phyloP scores from a whole-genome alignment of 1,140 invertebrate species.

The Bombus affinis region DNA sequence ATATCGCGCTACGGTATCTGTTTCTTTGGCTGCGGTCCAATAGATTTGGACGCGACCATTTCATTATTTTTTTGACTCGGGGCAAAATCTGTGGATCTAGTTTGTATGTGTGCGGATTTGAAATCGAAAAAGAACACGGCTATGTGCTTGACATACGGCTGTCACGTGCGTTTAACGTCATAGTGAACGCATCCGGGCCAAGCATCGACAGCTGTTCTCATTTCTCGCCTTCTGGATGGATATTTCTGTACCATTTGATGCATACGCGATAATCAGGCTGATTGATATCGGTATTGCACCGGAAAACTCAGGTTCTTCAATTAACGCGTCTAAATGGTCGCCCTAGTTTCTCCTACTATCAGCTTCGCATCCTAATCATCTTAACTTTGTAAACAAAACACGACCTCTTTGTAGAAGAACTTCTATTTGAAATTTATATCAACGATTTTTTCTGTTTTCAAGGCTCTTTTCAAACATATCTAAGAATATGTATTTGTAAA shows the following conservation, averaged over 20 bases:
- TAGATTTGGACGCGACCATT: conserved; percentile 24
- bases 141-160: conserved; percentile 55
- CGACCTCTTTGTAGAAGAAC: neutral
- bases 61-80: conserved; percentile 13
- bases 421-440: neutral
- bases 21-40: conserved; percentile 7
- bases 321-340: conserved; percentile 32
- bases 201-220: conserved; percentile 61
- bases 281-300: conserved; percentile 27
- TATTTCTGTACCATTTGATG: conserved; percentile 58
- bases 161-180: conserved; percentile 59
- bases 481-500: neutral
- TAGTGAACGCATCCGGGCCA: conserved; percentile 53
- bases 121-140: conserved; percentile 44
- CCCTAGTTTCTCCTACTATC: neutral
- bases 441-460: no score
- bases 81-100: neutral
- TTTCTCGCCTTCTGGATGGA: conserved; percentile 52
- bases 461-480: neutral
- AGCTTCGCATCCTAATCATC: neutral
- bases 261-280: conserved; percentile 39
- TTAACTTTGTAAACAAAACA: neutral
- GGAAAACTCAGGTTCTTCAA: conserved; percentile 10
- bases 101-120: neutral
- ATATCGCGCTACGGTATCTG: neutral